Evolutionary conservation across 1,140 invertebrate genomes (phyloP).

Genomic region (Vollenhovia emeryi): DNA sequence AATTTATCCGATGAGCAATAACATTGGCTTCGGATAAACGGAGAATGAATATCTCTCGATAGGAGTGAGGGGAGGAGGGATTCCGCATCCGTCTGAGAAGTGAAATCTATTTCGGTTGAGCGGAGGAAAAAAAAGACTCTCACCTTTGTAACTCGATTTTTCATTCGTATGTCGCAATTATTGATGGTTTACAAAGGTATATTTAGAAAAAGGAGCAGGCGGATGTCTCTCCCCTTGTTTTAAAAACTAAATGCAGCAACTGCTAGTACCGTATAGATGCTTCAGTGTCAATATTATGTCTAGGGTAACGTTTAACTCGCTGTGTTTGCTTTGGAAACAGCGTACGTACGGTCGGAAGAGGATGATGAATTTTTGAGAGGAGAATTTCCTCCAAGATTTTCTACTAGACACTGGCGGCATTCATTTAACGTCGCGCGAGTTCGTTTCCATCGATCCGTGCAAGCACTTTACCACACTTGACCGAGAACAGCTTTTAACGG

Average conservation of each 20-base stretch:
- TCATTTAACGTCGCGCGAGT: slow-evolving; percentile 70
- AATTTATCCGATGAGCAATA: slow-evolving; percentile 59
- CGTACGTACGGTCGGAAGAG: slow-evolving; percentile 29
- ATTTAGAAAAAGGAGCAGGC: neutral
- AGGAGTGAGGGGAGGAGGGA: neutral
- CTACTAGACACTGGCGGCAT: slow-evolving; percentile 34
- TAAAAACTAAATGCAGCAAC: slow-evolving; percentile 28
- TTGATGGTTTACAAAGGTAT: neutral
- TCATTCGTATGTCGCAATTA: neutral
- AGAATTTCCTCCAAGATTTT: slow-evolving; percentile 62
- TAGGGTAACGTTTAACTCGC: slow-evolving; percentile 48
- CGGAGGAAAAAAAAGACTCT: slow-evolving; percentile 1
- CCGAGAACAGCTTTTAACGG: slow-evolving; percentile 76
- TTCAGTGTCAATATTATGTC: slow-evolving; percentile 50
- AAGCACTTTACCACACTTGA: slow-evolving; percentile 76
- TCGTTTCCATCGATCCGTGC: slow-evolving; percentile 71
- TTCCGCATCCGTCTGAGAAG: neutral
- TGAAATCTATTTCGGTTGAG: slow-evolving; percentile 24
- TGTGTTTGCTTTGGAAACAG: slow-evolving; percentile 45
- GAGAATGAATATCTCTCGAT: slow-evolving; percentile 16
- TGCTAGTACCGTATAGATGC: slow-evolving; percentile 29
- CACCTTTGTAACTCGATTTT: neutral
- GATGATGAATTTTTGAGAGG: slow-evolving; percentile 53
- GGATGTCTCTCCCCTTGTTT: neutral
- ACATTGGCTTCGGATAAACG: slow-evolving; percentile 28